Conservation (phyloP, 2,888 invertebrate genomes). For the Ectemnius lituratus region DNA sequence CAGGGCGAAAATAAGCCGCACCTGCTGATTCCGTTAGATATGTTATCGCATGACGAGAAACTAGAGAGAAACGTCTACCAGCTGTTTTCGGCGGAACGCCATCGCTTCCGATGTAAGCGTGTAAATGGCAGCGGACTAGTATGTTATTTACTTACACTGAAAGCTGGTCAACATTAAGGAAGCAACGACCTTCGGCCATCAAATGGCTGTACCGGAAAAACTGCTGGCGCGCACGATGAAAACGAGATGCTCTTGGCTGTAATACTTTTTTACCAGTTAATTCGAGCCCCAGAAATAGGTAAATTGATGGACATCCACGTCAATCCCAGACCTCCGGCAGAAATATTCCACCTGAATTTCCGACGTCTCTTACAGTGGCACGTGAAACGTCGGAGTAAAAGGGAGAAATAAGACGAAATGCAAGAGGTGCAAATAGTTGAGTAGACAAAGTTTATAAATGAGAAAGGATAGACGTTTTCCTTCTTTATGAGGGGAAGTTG, state of each 20-base stretch:
- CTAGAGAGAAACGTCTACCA: constrained; percentile 43
- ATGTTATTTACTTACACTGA: constrained; percentile 33
- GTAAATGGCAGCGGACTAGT: constrained; percentile 42
- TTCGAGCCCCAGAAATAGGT: background rate
- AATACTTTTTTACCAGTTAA: background rate
- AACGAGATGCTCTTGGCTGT: background rate
- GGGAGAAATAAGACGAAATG: too few species aligned
- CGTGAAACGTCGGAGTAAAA: too few species aligned
- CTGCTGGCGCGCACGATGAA: background rate
- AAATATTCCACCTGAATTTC: too few species aligned
- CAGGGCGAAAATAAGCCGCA: constrained; percentile 29
- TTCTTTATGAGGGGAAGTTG: too few species aligned
- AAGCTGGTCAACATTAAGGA: constrained; percentile 24
- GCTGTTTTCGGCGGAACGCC: constrained; percentile 27
- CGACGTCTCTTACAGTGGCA: too few species aligned
- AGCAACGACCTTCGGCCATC: constrained; percentile 18
- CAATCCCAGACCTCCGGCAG: too few species aligned
- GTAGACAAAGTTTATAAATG: too few species aligned
- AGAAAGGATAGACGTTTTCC: too few species aligned
- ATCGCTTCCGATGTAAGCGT: constrained; percentile 33
- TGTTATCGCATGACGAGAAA: constrained; percentile 44
- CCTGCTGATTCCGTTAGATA: constrained; percentile 38
- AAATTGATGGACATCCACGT: background rate
- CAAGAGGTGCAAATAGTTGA: too few species aligned
- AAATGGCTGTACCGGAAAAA: constrained; percentile 3